phyloP scores from a whole-genome alignment of 1,140 invertebrate genomes.

The Carposina sasakii region DNA sequence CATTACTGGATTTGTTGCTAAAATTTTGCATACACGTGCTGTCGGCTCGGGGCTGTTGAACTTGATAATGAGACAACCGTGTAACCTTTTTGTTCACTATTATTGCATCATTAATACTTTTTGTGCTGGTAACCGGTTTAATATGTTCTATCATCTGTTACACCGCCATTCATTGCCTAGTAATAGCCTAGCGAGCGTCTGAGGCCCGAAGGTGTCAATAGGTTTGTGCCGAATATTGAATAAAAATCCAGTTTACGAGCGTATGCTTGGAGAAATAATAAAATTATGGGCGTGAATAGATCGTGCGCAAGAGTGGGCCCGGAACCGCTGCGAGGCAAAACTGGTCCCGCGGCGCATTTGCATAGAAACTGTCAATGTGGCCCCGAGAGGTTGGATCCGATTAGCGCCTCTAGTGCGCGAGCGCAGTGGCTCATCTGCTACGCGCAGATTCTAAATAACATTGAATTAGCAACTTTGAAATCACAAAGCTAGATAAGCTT shows the following conservation, averaged over 20 bases:
- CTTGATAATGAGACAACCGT: conserved; percentile 68
- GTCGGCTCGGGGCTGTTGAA: conserved; percentile 66
- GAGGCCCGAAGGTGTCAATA: no score
- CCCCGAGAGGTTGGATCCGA: conserved; percentile 40
- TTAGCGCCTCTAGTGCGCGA: conserved; percentile 52
- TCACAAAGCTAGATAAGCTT: no score
- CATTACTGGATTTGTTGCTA: conserved; percentile 31
- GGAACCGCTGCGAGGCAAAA: conserved; percentile 59
- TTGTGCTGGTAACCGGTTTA: conserved; percentile 30
- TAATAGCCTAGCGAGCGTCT: no score
- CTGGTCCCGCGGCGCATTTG: conserved; percentile 65
- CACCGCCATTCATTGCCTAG: no score
- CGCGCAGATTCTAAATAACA: no score
- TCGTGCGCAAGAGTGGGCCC: conserved; percentile 49
- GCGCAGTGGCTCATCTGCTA: no score
- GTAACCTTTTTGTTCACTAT: conserved; percentile 50
- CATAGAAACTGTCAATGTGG: conserved; percentile 68
- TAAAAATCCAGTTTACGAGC: conserved; percentile 50
- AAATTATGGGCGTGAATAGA: conserved; percentile 58
- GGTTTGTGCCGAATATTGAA: no score
- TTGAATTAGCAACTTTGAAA: no score
- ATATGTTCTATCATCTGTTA: no score
- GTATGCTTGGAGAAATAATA: conserved; percentile 39
- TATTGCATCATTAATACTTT: conserved; percentile 60
- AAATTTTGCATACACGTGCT: conserved; percentile 70